A percentile compares a stretch with the other conserved stretches of the same genome.
These are phyloP conservation scores for Planococcus citri DNA, from an alignment of 1,140 invertebrate species.

Conservation along the genomic window DNA sequence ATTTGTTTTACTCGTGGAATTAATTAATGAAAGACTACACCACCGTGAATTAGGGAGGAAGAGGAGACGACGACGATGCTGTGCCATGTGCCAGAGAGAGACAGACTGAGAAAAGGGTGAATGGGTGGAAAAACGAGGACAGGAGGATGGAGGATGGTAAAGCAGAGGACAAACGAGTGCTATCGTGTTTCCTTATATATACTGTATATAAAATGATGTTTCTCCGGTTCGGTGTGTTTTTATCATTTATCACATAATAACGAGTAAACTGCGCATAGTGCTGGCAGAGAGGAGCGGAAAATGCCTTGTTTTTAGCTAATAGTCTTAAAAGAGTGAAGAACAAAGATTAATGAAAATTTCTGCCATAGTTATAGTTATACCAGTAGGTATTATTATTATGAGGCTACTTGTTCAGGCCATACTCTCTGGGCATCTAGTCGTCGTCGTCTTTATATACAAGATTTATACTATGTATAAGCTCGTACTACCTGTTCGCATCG, in stretches of 20 bases:
- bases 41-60: neutral
- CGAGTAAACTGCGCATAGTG: too few species aligned
- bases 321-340: neutral
- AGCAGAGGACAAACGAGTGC: neutral
- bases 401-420: too few species aligned
- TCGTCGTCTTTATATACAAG: too few species aligned
- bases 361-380: neutral
- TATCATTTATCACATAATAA: slow-evolving; percentile 3
- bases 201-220: neutral
- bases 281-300: too few species aligned
- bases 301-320: neutral
- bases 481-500: too few species aligned
- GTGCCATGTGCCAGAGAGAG: too few species aligned
- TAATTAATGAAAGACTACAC: slow-evolving; percentile 8
- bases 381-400: too few species aligned
- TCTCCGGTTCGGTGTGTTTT: neutral
- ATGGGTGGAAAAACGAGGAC: too few species aligned
- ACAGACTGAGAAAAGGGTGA: too few species aligned
- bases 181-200: neutral
- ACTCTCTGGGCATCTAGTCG: too few species aligned
- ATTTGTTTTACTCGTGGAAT: neutral
- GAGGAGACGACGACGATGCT: neutral
- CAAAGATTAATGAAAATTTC: neutral
- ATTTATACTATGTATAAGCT: too few species aligned
- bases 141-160: too few species aligned